These are phyloP conservation scores for Siniperca scherzeri DNA, from an alignment of 2,797 vertebrate genomes.

Conservation along the genomic window DNA sequence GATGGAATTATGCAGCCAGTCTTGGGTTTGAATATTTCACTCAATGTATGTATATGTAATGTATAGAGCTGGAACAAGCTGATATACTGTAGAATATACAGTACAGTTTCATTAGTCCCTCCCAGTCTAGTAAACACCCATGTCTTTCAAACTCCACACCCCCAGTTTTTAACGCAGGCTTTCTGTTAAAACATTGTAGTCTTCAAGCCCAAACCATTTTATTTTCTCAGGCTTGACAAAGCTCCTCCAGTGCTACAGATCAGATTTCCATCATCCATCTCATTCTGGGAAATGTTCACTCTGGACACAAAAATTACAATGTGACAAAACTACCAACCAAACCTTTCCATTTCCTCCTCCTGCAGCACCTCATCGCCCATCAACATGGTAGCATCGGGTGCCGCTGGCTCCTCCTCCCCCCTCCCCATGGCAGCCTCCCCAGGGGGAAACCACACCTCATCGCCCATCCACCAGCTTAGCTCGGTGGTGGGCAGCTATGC, in stretches of 20 bases:
- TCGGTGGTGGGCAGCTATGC: conserved; percentile 95
- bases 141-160: background rate
- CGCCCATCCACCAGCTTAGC: conserved; percentile 96
- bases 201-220: background rate
- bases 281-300: background rate
- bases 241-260: no score
- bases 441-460: conserved; percentile 87
- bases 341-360: background rate
- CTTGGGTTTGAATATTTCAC: background rate
- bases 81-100: no score
- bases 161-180: no score
- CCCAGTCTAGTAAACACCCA: no score
- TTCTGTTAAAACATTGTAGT: background rate
- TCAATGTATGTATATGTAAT: no score
- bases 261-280: background rate
- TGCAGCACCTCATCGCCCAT: conserved; percentile 96
- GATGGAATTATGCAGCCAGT: background rate
- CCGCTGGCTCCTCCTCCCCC: conserved; percentile 91
- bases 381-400: conserved; percentile 91
- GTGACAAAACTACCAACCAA: background rate
- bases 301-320: background rate
- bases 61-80: background rate
- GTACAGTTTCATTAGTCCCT: background rate
- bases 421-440: conserved; percentile 86
- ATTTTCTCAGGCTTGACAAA: no score